Evolutionary conservation across 2,888 invertebrate species (phyloP), one percentile per base, ranked within the genome.

Genomic region (Maniola hyperantus): DNA sequence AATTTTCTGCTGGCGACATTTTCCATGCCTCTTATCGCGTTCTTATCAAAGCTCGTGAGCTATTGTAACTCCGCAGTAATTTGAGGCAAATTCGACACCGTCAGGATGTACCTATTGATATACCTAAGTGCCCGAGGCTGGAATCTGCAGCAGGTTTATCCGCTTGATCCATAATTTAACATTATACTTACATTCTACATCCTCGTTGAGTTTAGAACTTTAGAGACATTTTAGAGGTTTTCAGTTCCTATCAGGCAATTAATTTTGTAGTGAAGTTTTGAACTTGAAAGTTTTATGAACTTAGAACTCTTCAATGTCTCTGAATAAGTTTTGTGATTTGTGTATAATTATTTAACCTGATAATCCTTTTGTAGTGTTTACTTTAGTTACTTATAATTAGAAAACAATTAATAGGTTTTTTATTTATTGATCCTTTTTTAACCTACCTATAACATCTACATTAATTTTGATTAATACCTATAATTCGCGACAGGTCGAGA

Each of bases 1-100:
- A 64, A 67, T 64, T 68, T 67, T 73, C 73, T 74, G 83, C 84
- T 83, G 76, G 83, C 85, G 83, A 80, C 71, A 70, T 76, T 76
- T 54, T 76, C 72, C 72, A 69, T 61, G 62, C 59, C 51, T 65
- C 68, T 79, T 82, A 79, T 79, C 78, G 73, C 71, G 70, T 51
- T 76, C 77, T 82, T 82, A 82, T 82, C 80, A 72, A 44, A 67
- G 65, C 72, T 72, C 75, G 74, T 75, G 74, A 72, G 18, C 15
- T 44, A n/a, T 5, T 5, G 7, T n/a, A 59, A 65, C 64, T 68
- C 55, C 48, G 51, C 57, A 39, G 58, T 63, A 44, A 46, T 18
- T 46, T 26, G 26, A 46, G 59, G 61, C 58, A 50, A 61, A 55
- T 65, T 66, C 54, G n/a, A 59, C 57, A 57, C 39, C 55, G 46